phyloP scores from a whole-genome alignment of 2,797 vertebrate species.

The Falco concolor region DNA sequence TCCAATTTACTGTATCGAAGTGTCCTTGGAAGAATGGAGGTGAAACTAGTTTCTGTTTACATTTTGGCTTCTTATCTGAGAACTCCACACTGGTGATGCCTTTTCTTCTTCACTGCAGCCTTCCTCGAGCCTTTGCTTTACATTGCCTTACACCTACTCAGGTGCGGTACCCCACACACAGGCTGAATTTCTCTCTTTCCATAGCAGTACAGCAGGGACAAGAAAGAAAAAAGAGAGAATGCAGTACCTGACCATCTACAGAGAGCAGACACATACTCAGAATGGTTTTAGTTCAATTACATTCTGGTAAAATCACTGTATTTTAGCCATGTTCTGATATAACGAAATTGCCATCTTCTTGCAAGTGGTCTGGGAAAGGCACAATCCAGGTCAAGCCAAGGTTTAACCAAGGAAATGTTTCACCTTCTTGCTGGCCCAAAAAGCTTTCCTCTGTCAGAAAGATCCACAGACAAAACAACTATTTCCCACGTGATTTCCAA shows the following conservation, averaged over 20 bases:
- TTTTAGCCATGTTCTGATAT: not conserved
- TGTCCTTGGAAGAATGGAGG: not conserved
- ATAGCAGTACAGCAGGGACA: not conserved
- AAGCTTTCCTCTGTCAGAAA: not conserved
- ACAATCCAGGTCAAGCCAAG: not conserved
- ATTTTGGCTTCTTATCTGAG: not conserved
- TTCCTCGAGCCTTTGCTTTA: not conserved
- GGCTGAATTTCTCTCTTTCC: not conserved
- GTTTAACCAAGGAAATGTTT: not conserved
- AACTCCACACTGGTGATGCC: not conserved
- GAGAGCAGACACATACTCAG: not conserved
- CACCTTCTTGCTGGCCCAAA: not conserved
- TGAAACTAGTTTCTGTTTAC: not conserved
- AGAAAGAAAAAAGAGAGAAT: not conserved
- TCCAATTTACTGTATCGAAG: not conserved
- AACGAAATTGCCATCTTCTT: not conserved
- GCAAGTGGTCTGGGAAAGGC: not conserved
- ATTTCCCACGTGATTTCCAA: not conserved
- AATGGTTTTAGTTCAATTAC: not conserved
- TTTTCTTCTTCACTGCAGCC: not conserved
- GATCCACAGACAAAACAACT: not conserved
- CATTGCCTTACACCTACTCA: not conserved
- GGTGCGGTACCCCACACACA: not conserved
- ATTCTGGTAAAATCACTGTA: not conserved
- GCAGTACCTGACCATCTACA: not conserved